Percentiles rank a stretch among this genome's conserved stretches.
Conservation (phyloP, 2,888 invertebrate genomes). For the Nasonia oneida region DNA sequence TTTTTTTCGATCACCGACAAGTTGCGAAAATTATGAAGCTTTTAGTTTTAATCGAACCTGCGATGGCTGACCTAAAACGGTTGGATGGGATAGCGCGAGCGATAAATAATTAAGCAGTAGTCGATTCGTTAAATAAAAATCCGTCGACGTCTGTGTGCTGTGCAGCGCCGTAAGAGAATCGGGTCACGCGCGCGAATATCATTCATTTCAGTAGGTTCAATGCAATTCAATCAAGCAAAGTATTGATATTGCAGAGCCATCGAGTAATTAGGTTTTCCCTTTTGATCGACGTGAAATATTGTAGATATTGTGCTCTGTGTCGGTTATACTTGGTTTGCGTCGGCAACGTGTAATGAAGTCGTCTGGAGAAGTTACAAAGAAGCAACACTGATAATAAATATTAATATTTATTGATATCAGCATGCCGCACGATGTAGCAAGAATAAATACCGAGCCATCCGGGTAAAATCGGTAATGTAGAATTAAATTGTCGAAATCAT, state of each 20-base stretch:
- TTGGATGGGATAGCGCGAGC: not conserved
- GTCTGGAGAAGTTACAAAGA: no score
- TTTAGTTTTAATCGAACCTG: not conserved
- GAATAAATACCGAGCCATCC: no score
- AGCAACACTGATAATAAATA: no score
- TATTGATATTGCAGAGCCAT: not conserved
- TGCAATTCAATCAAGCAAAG: not conserved
- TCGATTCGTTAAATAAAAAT: conserved; percentile 15
- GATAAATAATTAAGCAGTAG: not conserved
- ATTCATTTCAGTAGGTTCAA: not conserved
- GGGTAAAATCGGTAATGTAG: no score
- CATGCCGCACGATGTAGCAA: no score
- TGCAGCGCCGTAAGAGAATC: not conserved
- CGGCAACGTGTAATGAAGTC: no score
- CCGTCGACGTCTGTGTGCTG: not conserved
- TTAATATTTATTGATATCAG: no score
- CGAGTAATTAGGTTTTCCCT: not conserved
- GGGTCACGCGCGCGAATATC: not conserved
- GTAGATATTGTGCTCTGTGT: not conserved
- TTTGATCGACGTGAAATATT: not conserved
- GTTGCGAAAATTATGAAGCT: not conserved
- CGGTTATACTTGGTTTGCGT: no score
- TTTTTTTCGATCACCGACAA: not conserved
- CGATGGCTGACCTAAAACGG: not conserved
- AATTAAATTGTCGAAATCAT: no score